Conservation (phyloP, 2,888 invertebrate genomes). For the Epistrophella euchroma region DNA sequence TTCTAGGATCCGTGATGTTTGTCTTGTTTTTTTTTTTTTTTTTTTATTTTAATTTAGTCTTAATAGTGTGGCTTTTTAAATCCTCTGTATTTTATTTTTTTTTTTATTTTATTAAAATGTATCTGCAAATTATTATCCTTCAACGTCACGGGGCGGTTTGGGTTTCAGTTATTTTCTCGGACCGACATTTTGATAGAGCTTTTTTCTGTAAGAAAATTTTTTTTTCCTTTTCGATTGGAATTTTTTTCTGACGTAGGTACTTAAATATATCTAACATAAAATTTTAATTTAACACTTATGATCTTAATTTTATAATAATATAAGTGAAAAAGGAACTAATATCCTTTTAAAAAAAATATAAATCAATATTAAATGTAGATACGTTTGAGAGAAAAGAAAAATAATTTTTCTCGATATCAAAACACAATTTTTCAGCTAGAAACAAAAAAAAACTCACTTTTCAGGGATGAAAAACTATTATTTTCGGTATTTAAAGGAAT, state of each 20-base stretch:
- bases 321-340: constrained; percentile 1
- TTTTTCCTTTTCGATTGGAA: no score
- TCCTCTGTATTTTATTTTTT: constrained; percentile 33
- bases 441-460: constrained; percentile 61
- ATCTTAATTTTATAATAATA: constrained; percentile 27
- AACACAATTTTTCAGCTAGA: constrained; percentile 42
- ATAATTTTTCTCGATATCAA: constrained; percentile 49
- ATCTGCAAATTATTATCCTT: constrained; percentile 66
- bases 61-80: constrained; percentile 27
- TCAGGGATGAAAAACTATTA: constrained; percentile 43
- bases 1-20: constrained; percentile 49
- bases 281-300: constrained; percentile 36
- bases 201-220: constrained; percentile 45
- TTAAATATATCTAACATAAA: neutral
- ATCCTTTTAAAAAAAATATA: constrained; percentile 4
- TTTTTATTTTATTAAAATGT: constrained; percentile 38
- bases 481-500: constrained; percentile 37
- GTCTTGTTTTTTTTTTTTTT: constrained; percentile 18
- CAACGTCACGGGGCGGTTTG: constrained; percentile 53
- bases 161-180: constrained; percentile 70
- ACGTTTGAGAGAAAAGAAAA: neutral
- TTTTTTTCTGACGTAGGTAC: constrained; percentile 23
- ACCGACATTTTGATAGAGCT: constrained; percentile 71
- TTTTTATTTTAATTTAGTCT: constrained; percentile 24
- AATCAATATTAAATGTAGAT: constrained; percentile 52